Evolutionary conservation across 2,113 vertebrate species (phyloP).

Genomic region (Ctenomys sociabilis): DNA sequence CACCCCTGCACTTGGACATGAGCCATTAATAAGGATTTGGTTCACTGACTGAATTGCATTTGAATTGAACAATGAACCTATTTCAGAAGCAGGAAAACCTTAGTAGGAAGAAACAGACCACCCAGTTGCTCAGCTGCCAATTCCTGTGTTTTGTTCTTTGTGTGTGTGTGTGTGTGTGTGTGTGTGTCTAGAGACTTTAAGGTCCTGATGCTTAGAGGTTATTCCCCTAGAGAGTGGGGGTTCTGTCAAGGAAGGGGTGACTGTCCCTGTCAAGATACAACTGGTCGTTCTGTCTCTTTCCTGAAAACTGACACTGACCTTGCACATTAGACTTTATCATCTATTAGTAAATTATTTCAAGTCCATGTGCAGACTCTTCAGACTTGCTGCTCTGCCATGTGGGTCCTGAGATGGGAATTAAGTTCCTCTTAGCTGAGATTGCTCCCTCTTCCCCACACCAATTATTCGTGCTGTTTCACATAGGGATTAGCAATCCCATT

Average conservation of each 20-base stretch:
- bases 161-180: no score
- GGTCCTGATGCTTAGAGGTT: neutral
- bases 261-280: neutral
- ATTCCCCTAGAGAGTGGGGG: neutral
- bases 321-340: neutral
- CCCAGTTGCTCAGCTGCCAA: neutral
- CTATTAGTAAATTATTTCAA: neutral
- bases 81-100: constrained; percentile 37
- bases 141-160: constrained; percentile 11
- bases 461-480: constrained; percentile 55
- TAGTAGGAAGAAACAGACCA: constrained; percentile 31
- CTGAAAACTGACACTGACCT: neutral
- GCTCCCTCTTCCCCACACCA: neutral
- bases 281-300: neutral
- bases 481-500: constrained; percentile 34
- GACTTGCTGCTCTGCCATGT: neutral
- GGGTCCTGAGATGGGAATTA: neutral
- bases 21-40: constrained; percentile 54
- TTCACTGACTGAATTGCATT: constrained; percentile 57
- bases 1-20: constrained; percentile 33
- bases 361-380: neutral
- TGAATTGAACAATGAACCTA: constrained; percentile 51
- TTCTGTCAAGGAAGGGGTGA: neutral
- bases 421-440: neutral
- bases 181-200: neutral